These are phyloP conservation scores for Elysia chlorotica DNA, from an alignment of 1,140 invertebrate genomes.

Conservation along the genomic window DNA sequence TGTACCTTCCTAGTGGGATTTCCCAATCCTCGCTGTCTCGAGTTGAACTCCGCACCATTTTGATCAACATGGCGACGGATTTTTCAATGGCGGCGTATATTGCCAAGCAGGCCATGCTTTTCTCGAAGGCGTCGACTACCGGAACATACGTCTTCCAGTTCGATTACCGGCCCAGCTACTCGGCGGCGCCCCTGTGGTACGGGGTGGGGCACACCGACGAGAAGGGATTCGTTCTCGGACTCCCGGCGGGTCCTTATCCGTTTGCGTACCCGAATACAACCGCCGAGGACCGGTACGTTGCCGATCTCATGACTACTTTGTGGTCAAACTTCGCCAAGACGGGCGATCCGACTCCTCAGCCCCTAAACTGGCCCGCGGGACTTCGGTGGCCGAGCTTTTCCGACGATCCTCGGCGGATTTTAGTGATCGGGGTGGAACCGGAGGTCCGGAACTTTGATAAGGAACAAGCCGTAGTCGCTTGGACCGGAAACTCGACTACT, in stretches of 20 bases:
- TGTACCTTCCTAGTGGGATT: neutral
- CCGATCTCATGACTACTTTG: neutral
- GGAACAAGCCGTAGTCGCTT: neutral
- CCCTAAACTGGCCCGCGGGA: neutral
- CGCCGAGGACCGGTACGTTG: neutral
- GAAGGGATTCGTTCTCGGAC: constrained; percentile 2
- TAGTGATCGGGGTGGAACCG: neutral
- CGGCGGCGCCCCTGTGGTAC: neutral
- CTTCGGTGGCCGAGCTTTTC: neutral
- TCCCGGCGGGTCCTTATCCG: neutral
- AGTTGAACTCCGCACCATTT: neutral
- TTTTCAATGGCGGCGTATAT: neutral
- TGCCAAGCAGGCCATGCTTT: neutral
- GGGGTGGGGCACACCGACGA: constrained; percentile 7
- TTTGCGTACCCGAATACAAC: neutral
- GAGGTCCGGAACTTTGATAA: neutral
- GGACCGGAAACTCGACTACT: too few species aligned
- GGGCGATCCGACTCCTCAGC: neutral
- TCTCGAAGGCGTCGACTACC: neutral
- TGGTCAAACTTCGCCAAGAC: neutral
- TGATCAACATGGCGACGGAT: neutral
- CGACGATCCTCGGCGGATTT: neutral
- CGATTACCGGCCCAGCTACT: constrained; percentile 1
- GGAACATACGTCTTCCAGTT: neutral
- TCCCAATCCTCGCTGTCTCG: neutral